Evolutionary conservation across 1,140 invertebrate species (phyloP).

Genomic region (Drosophila serrata): DNA sequence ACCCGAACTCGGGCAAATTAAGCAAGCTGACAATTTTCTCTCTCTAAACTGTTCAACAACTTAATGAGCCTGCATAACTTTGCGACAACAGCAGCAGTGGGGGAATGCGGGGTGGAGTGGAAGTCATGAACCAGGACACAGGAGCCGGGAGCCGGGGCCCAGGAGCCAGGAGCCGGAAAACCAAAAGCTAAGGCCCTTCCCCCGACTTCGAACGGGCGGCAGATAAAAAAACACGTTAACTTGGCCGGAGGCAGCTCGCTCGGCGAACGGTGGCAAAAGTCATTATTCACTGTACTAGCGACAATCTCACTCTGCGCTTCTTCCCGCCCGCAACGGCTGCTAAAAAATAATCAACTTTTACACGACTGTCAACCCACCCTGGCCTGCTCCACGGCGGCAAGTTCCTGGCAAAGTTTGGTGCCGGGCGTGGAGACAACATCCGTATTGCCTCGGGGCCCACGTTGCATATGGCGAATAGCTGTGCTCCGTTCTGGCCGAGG

Average conservation of each 20-base stretch:
- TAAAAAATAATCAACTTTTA: constrained; percentile 83
- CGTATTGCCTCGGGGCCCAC: constrained; percentile 63
- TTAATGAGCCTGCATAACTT: constrained; percentile 84
- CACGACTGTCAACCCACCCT: constrained; percentile 71
- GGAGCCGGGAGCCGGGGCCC: constrained; percentile 4
- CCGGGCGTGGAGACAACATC: constrained; percentile 72
- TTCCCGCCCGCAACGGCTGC: constrained; percentile 38
- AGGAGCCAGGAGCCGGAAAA: constrained; percentile 23
- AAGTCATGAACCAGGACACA: constrained; percentile 1
- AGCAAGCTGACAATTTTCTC: constrained; percentile 82
- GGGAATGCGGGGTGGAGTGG: neutral
- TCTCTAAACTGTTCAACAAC: constrained; percentile 84
- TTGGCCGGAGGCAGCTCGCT: constrained; percentile 66
- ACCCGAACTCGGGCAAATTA: constrained; percentile 68
- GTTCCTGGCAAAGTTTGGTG: constrained; percentile 71
- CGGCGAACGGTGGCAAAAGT: constrained; percentile 71
- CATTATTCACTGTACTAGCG: constrained; percentile 82
- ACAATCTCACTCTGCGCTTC: constrained; percentile 12
- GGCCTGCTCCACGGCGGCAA: constrained; percentile 52
- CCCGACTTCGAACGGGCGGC: constrained; percentile 30
- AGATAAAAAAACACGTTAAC: constrained; percentile 74
- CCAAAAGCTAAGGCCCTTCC: constrained; percentile 46
- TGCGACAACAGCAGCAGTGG: constrained; percentile 61
- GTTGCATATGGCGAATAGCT: constrained; percentile 65
- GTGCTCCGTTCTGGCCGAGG: constrained; percentile 34